phyloP scores from a whole-genome alignment of 2,797 vertebrate genomes.

The Sebastes melanostomus region DNA sequence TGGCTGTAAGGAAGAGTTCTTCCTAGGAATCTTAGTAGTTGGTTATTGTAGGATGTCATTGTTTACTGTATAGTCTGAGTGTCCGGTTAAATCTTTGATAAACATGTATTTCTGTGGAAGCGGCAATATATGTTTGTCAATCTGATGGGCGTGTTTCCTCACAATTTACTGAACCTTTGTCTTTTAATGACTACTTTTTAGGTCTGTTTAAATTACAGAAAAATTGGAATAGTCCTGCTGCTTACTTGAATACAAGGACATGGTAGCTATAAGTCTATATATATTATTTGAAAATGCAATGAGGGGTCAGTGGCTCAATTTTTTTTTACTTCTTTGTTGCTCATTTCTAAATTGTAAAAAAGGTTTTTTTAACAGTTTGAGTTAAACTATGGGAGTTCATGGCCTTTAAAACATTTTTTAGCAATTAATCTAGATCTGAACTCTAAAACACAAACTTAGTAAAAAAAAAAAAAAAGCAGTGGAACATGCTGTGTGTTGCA shows the following conservation, averaged over 20 bases:
- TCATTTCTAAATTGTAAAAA: not conserved
- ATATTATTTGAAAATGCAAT: not conserved
- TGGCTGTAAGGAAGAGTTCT: not conserved
- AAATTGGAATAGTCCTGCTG: not conserved
- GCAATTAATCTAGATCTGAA: not conserved
- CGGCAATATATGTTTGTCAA: not conserved
- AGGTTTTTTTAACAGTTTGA: no score
- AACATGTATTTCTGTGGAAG: not conserved
- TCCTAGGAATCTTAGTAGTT: constrained; percentile 19
- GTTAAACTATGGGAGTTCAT: no score
- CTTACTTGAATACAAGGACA: not conserved
- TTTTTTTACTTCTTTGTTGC: not conserved
- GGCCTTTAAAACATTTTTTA: not conserved
- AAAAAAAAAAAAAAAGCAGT: not conserved
- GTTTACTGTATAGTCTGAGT: not conserved
- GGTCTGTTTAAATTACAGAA: not conserved
- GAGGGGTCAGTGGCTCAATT: not conserved
- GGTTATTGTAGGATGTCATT: not conserved
- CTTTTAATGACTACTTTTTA: not conserved
- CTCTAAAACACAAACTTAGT: not conserved
- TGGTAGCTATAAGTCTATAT: not conserved
- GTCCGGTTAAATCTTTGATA: not conserved
- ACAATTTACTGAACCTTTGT: not conserved
- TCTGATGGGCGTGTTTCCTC: not conserved
- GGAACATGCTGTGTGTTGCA: not conserved